Base-by-base conservation (phyloP, 2,888 invertebrate genomes). In the Cataglyphis albicans region DNA sequence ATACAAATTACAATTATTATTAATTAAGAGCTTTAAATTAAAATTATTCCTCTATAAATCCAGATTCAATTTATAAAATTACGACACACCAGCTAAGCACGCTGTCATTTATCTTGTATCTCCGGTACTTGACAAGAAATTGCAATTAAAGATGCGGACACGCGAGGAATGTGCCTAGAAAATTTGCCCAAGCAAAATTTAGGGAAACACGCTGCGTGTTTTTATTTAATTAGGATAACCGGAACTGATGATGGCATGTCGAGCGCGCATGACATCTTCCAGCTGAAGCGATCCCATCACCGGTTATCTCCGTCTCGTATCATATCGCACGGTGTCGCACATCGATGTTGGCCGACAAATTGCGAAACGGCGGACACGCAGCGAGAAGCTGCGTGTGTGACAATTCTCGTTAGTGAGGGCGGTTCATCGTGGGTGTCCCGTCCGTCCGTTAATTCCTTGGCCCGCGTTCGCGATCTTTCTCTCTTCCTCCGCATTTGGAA, bases 401-500 rank as follows among this genome's bases (percentile, higher is more conserved):
- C 78, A n/a, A 75, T 59, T 15, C 41, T 32, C 25, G 75, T 32
- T 78, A 83, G 84, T 85, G 89, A 84, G 86, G 89, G 89, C 89
- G 89, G 81, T 73, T 73, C 86, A 57, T 87, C 88, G 89, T 90
- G 90, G 89, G 88, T 86, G 90, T 88, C 65, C 70, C 25, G 81
- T 29, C 63, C 74, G 83, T n/a, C 44, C 76, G 84, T 21, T 81
- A 83, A 89, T 87, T 87, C 84, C 68, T 81, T 67, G 48, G 48
- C 61, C 81, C 74, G 65, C 73, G 65, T 63, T 78, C 74, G 55
- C 25, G 64, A 59, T 75, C 78, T 76, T 74, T 74, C 61, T 63
- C 82, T 57, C 76, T 68, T 86, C 80, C 82, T 73, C 88, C 87
- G 76, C 88, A 87, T 89, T 89, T 86, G 87, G 87, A 82, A 82